Base-by-base conservation (phyloP, 2,888 invertebrate genomes). In the Homarus gammarus region DNA sequence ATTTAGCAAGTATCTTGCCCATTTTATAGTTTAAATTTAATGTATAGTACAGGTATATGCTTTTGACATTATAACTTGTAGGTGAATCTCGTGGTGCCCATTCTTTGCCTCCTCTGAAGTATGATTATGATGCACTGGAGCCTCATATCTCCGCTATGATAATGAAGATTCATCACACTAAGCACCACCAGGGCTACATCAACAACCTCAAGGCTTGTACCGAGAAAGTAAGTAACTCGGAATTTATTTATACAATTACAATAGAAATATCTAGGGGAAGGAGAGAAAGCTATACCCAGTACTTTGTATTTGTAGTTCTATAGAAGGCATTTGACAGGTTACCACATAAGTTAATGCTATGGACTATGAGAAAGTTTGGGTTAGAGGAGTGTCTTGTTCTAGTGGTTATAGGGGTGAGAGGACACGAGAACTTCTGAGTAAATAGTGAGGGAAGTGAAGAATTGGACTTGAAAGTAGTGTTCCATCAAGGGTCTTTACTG, bases 131-230 rank as follows among this genome's bases (percentile, higher is more conserved):
- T 93, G 99, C 99, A 10, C 94, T 99, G 93, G 99, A 99, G 94
- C 99, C 99, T 0, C 96, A 98, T 51, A 98, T 99, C 93, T 97
- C 96, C 92, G 96, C 97, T 12, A 99, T 99, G 93, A 99, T 99
- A 91, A 99, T 99, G 99, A 95, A 96, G 93, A 94, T 99, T 31
- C 99, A 99, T 94, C 99, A 99, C 94, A 95, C 96, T 93, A 99
- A 99, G 94, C 99, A 99, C 95, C 99, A 99, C 93, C 97, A 97
- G 82, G 96, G 99, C 27, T 99, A 99, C 93, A 97, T 99, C 18
- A 98, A 96, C 93, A 99, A 99, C 94, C 95, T 99, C 49, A 99
- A 99, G 94, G 96, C 96, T 31, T 97, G 98, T 3, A 98, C 99
- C 94, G 98, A 98, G 92, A 98, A 99, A 94, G 94, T 99, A 77